A percentile compares a stretch with the other conserved stretches of the same genome.
phyloP scores from a whole-genome alignment of 2,113 vertebrate genomes.

The Mobula birostris region DNA sequence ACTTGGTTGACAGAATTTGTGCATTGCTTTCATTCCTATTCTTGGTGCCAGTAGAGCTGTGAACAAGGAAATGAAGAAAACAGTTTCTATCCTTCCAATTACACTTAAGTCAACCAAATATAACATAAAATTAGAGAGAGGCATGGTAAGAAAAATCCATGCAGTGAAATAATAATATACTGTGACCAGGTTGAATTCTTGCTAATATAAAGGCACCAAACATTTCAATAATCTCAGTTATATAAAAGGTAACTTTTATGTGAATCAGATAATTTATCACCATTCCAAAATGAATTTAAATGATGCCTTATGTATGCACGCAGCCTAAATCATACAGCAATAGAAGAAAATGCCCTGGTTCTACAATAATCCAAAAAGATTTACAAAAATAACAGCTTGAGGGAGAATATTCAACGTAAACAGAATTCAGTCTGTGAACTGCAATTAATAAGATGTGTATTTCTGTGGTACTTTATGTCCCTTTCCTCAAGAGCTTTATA shows the following conservation, averaged over 20 bases:
- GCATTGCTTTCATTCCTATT: constrained; percentile 38
- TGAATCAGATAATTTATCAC: background rate
- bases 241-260: background rate
- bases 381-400: too few relatives aligned
- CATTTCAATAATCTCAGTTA: background rate
- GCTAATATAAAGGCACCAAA: background rate
- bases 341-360: too few relatives aligned
- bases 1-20: background rate
- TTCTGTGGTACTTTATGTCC: too few relatives aligned
- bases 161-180: too few relatives aligned
- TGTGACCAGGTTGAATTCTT: background rate
- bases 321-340: background rate
- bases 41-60: constrained; percentile 38
- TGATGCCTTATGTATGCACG: background rate
- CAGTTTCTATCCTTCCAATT: constrained; percentile 38
- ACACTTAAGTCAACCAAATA: constrained; percentile 37
- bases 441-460: too few relatives aligned
- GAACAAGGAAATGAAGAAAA: constrained; percentile 38
- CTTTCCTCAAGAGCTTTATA: too few relatives aligned
- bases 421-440: too few relatives aligned
- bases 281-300: background rate
- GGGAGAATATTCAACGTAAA: too few relatives aligned
- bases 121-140: background rate
- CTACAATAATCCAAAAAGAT: too few relatives aligned
- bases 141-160: background rate